Evolutionary conservation across 2,113 vertebrate genomes (phyloP).

Genomic region (Tyrannus savana): DNA sequence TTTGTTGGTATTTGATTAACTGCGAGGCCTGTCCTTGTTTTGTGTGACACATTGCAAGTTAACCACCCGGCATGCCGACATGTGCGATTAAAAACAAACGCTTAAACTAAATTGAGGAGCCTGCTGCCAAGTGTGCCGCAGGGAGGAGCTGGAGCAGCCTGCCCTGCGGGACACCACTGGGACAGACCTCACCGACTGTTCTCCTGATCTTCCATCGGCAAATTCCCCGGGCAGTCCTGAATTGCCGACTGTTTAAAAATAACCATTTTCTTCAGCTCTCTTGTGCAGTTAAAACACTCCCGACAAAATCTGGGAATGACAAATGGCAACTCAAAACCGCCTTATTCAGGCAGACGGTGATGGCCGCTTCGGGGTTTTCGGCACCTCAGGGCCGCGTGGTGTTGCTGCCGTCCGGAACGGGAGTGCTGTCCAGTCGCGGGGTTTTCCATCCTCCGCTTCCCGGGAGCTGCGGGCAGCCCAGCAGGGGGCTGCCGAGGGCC

Average conservation of each 20-base stretch:
- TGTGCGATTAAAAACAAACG: slow-evolving; percentile 46
- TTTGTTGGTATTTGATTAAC: slow-evolving; percentile 54
- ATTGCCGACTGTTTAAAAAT: accelerated
- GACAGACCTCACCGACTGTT: background rate
- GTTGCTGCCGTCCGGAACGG: accelerated
- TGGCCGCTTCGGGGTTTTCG: accelerated
- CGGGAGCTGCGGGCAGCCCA: background rate
- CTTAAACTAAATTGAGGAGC: background rate
- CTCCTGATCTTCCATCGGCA: accelerated
- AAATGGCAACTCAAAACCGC: accelerated
- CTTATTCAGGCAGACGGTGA: accelerated
- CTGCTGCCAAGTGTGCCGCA: background rate
- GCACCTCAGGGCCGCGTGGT: accelerated
- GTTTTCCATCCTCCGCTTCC: background rate
- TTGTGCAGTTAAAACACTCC: background rate
- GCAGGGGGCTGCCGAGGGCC: slow-evolving; percentile 8
- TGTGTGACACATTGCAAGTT: slow-evolving; percentile 19
- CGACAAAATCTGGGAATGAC: background rate
- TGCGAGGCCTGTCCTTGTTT: slow-evolving; percentile 35
- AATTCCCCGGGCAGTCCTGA: background rate
- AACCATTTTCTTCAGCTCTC: background rate
- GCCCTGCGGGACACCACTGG: accelerated
- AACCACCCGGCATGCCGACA: slow-evolving; percentile 38
- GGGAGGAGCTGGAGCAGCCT: background rate
- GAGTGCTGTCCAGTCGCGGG: background rate